Percentiles rank a stretch among this genome's conserved stretches.
Conservation (phyloP, 2,797 vertebrate genomes). For the Anisognathus igniventris region DNA sequence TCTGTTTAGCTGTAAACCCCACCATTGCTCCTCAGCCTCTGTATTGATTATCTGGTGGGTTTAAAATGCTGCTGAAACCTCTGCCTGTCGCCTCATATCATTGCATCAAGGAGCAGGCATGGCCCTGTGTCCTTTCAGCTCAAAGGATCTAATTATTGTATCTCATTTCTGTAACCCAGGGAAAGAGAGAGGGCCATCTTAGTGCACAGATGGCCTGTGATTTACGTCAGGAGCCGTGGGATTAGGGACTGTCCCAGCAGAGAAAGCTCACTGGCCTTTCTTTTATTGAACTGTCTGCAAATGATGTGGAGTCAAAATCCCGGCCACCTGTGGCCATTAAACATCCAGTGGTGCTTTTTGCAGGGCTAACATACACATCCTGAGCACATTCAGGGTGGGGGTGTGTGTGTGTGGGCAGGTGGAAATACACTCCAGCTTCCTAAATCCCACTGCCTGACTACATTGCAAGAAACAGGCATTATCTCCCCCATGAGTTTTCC, state of each 20-base stretch:
- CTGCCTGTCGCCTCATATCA: background rate
- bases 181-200: background rate
- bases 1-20: background rate
- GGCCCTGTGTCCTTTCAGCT: background rate
- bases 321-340: background rate
- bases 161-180: background rate
- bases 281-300: slow-evolving; percentile 9
- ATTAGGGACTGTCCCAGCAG: slow-evolving; percentile 19
- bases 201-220: background rate
- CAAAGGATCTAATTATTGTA: background rate
- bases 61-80: background rate
- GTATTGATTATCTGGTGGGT: background rate
- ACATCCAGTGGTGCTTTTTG: background rate
- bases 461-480: background rate
- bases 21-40: background rate
- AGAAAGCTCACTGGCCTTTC: background rate
- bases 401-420: background rate
- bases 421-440: background rate
- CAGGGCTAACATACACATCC: background rate
- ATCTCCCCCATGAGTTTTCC: background rate
- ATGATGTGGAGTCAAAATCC: background rate
- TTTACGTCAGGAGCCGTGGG: slow-evolving; percentile 7
- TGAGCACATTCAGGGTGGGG: background rate
- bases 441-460: background rate
- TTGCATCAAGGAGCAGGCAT: background rate